Evolutionary conservation across 2,888 invertebrate species (phyloP).

Genomic region (Eugnorisma glareosa): DNA sequence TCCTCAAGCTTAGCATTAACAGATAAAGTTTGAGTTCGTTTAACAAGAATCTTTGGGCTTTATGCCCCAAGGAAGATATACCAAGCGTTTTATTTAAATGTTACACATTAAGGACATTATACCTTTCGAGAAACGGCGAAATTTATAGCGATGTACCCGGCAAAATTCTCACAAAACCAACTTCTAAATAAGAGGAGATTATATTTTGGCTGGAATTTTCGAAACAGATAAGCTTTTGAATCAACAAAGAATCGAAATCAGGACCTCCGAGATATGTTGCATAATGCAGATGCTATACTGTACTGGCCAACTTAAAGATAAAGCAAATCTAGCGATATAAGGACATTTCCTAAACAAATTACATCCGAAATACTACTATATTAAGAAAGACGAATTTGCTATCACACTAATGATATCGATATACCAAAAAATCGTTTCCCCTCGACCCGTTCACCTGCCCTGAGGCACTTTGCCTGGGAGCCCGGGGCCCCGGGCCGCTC

Average conservation of each 20-base stretch:
- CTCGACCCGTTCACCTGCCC: slow-evolving; percentile 33
- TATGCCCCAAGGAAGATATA: background rate
- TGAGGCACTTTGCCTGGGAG: slow-evolving; percentile 13
- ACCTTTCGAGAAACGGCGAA: background rate
- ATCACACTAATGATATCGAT: background rate
- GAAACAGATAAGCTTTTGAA: background rate
- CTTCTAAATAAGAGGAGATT: background rate
- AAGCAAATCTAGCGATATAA: background rate
- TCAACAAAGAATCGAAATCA: background rate
- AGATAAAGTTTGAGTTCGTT: slow-evolving; percentile 1
- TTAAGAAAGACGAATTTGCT: background rate
- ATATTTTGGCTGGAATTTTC: background rate
- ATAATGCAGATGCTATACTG: background rate
- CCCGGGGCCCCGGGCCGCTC: background rate
- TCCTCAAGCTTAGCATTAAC: slow-evolving; percentile 5
- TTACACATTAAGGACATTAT: background rate
- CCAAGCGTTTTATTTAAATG: background rate
- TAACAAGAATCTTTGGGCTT: background rate
- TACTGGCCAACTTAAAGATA: background rate
- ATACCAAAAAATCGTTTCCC: background rate
- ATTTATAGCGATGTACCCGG: background rate
- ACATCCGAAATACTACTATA: background rate
- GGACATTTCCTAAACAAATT: background rate
- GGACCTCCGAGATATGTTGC: background rate
- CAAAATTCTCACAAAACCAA: background rate